A percentile compares a stretch with the other conserved stretches of the same genome.
Conservation (phyloP, 2,797 vertebrate genomes). For the Arremon brunneinucha region DNA sequence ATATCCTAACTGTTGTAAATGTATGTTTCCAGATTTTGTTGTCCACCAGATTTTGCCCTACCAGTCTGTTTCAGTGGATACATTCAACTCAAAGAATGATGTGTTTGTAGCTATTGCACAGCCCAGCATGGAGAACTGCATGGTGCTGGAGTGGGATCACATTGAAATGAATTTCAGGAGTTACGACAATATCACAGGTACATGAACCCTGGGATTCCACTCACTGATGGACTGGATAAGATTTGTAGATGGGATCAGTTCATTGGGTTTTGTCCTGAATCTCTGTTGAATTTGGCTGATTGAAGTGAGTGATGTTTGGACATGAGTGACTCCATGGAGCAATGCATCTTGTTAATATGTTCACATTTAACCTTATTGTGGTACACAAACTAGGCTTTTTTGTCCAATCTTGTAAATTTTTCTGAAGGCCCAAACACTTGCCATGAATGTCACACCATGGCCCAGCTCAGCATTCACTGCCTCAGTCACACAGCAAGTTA, state of each 20-base stretch:
- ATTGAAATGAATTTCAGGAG: conserved; percentile 99
- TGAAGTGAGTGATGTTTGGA: background rate
- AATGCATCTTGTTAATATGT: background rate
- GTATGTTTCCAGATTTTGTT: conserved; percentile 85
- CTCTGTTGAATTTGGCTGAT: background rate
- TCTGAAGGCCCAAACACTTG: background rate
- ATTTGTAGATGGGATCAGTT: background rate
- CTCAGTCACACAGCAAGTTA: background rate
- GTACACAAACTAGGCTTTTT: background rate
- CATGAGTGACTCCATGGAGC: background rate
- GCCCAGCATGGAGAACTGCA: conserved; percentile 93
- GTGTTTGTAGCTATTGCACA: conserved; percentile 95
- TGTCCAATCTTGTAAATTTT: background rate
- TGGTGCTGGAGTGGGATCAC: conserved; percentile 98
- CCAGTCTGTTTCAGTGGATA: conserved; percentile 94
- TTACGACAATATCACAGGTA: conserved; percentile 98
- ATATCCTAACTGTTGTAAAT: conserved; percentile 10
- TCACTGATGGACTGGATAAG: background rate
- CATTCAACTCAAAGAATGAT: conserved; percentile 93
- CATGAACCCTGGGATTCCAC: background rate
- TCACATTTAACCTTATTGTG: background rate
- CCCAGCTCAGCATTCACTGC: background rate
- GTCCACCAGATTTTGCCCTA: conserved; percentile 90
- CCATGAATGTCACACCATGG: background rate
- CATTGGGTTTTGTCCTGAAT: background rate